A percentile compares a stretch with the other conserved stretches of the same genome.
Evolutionary conservation across 2,113 vertebrate species (phyloP).

Genomic region (Pogona vitticeps): DNA sequence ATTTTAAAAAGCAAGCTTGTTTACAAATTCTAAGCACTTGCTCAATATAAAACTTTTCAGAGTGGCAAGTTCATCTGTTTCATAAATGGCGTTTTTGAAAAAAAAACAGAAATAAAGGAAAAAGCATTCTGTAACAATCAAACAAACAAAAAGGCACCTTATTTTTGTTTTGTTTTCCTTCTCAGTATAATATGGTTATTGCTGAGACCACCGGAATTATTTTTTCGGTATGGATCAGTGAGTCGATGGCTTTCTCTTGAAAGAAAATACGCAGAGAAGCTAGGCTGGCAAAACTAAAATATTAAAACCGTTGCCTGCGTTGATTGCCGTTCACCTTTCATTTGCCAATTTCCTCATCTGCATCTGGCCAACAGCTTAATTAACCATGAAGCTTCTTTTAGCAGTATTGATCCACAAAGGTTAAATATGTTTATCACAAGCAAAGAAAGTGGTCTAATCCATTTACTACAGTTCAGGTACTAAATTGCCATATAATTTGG

Average conservation of each 20-base stretch:
- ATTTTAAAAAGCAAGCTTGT: too few relatives aligned
- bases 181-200: background rate
- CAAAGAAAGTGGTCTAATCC: slow-evolving; percentile 65
- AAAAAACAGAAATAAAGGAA: too few relatives aligned
- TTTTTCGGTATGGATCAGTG: background rate
- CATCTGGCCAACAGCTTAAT: slow-evolving; percentile 60
- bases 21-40: background rate
- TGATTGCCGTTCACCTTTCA: slow-evolving; percentile 52
- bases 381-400: slow-evolving; percentile 61
- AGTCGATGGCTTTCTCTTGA: background rate
- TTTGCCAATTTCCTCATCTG: slow-evolving; percentile 55
- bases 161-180: too few relatives aligned
- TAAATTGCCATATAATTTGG: slow-evolving; percentile 62
- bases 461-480: slow-evolving; percentile 69
- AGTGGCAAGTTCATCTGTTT: too few relatives aligned
- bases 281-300: background rate
- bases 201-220: background rate
- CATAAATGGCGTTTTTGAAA: too few relatives aligned
- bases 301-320: slow-evolving; percentile 17
- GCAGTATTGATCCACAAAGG: slow-evolving; percentile 60
- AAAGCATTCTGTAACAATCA: too few relatives aligned
- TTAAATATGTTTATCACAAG: slow-evolving; percentile 71
- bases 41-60: background rate
- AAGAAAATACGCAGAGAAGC: background rate
- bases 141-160: too few relatives aligned